A percentile compares a stretch with the other conserved stretches of the same genome.
These are phyloP conservation scores for Pangasius krempfi DNA, from an alignment of 2,797 vertebrate species.

Conservation along the genomic window DNA sequence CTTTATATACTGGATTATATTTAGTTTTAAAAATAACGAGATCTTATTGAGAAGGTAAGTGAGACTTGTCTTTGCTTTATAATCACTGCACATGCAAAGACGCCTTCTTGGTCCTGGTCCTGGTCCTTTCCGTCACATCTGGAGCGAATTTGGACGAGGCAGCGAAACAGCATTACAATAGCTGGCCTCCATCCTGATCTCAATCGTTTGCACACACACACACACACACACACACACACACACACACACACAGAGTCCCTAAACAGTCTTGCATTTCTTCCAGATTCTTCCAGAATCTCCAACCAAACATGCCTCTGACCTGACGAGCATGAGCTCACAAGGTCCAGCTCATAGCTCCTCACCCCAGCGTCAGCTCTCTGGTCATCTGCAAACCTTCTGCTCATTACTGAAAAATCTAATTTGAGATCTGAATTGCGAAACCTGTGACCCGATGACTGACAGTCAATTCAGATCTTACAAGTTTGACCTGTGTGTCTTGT, in stretches of 20 bases:
- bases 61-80: not conserved
- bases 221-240: constrained; percentile 30
- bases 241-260: not conserved
- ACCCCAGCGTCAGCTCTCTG: not conserved
- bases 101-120: not conserved
- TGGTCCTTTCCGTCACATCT: constrained; percentile 51
- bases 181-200: constrained; percentile 41
- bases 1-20: not conserved
- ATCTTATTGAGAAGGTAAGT: not conserved
- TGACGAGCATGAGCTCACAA: constrained; percentile 2
- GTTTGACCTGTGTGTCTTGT: not conserved
- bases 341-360: not conserved
- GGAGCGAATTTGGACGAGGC: constrained; percentile 52
- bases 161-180: constrained; percentile 39
- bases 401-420: not conserved
- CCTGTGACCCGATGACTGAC: not conserved
- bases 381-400: not conserved
- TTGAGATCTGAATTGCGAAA: not conserved
- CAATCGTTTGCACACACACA: constrained; percentile 24
- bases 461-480: not conserved
- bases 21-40: not conserved
- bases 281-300: not conserved
- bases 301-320: constrained; percentile 26
- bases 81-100: not conserved
- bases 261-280: not conserved